Conservation (phyloP, 2,113 vertebrate genomes). For the Austrofundulus limnaeus region DNA sequence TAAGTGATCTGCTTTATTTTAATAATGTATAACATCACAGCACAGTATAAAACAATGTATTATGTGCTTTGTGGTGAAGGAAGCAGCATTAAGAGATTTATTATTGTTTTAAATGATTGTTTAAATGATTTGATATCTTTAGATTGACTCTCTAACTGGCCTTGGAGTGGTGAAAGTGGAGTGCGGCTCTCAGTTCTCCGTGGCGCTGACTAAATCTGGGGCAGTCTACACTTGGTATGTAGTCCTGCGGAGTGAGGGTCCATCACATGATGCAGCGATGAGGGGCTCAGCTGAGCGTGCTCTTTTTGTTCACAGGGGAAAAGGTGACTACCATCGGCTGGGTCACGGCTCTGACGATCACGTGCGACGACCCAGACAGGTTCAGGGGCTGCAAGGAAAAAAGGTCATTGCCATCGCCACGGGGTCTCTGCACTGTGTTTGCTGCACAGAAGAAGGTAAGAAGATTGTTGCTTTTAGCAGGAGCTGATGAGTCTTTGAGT, state of each 20-base stretch:
- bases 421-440: conserved; percentile 97
- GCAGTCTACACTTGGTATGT: conserved; percentile 95
- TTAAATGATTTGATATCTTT: neutral
- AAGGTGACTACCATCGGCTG: conserved; percentile 96
- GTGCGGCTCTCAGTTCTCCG: conserved; percentile 98
- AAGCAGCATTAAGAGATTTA: neutral
- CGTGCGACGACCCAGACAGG: conserved; percentile 92
- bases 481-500: neutral
- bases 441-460: conserved; percentile 97
- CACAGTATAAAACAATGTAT: neutral
- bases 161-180: conserved; percentile 97
- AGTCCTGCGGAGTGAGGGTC: neutral
- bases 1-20: neutral
- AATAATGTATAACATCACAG: neutral
- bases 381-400: conserved; percentile 96
- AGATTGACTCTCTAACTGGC: conserved; percentile 99
- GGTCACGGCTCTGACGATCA: conserved; percentile 98
- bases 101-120: neutral
- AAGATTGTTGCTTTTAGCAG: neutral
- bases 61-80: neutral
- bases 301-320: conserved; percentile 82
- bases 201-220: conserved; percentile 95
- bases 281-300: neutral
- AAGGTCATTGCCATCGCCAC: conserved; percentile 98
- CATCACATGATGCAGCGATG: neutral